Conservation (phyloP, 2,797 vertebrate species). For the Pseudopleuronectes americanus region DNA sequence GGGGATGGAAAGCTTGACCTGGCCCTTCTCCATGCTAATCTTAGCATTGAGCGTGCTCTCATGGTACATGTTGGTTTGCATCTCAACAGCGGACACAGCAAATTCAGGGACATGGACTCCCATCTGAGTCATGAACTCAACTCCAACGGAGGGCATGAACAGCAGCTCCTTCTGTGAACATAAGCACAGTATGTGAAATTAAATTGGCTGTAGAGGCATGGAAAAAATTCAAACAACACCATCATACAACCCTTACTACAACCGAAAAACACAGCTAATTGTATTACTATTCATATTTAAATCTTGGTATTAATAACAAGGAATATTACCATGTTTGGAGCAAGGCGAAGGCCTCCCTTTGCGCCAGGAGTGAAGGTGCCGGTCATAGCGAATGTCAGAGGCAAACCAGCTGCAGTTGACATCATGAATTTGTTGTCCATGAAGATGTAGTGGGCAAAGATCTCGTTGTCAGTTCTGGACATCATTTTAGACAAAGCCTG, state of each 20-base stretch:
- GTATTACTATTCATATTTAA: neutral
- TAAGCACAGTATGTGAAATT: slow-evolving; percentile 15
- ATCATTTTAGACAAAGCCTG: slow-evolving; percentile 83
- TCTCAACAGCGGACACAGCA: slow-evolving; percentile 85
- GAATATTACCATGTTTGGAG: slow-evolving; percentile 76
- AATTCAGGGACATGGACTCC: slow-evolving; percentile 89
- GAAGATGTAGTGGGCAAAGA: slow-evolving; percentile 95
- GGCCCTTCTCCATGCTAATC: slow-evolving; percentile 78
- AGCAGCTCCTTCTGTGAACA: slow-evolving; percentile 74
- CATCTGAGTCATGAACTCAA: slow-evolving; percentile 90
- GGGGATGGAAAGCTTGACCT: slow-evolving; percentile 89
- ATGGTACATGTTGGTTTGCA: slow-evolving; percentile 90
- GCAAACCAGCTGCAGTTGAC: slow-evolving; percentile 90
- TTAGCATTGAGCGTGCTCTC: slow-evolving; percentile 88
- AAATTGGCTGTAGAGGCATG: neutral
- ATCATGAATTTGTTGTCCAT: slow-evolving; percentile 94
- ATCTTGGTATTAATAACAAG: neutral
- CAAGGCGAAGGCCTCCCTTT: slow-evolving; percentile 81
- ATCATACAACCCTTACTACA: neutral
- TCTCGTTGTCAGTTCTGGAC: slow-evolving; percentile 81
- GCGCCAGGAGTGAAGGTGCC: slow-evolving; percentile 88
- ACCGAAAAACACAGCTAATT: neutral
- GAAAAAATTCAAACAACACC: neutral
- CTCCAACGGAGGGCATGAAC: slow-evolving; percentile 87
- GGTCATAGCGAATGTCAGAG: slow-evolving; percentile 89